Percentiles rank a stretch among this genome's conserved stretches.
phyloP scores from a whole-genome alignment of 2,113 vertebrate genomes.

The Spilogale gracilis region DNA sequence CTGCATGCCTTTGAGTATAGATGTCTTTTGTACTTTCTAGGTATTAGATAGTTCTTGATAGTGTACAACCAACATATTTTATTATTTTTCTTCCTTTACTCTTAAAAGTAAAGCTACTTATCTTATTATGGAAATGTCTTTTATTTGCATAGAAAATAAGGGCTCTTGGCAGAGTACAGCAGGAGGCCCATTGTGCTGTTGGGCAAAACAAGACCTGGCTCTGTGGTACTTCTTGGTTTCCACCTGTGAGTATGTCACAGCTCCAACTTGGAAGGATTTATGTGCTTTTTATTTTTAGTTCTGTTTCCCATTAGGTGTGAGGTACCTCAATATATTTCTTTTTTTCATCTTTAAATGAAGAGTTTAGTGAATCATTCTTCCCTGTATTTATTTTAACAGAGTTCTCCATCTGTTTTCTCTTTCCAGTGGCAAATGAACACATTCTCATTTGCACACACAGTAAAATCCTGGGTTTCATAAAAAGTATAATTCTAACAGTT shows the following conservation, averaged over 20 bases:
- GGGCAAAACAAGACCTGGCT: conserved; percentile 35
- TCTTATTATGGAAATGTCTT: not conserved
- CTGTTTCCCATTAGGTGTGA: conserved; percentile 14
- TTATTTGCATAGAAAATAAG: conserved; percentile 53
- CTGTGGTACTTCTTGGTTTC: not conserved
- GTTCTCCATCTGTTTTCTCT: not conserved
- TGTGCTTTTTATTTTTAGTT: conserved; percentile 45
- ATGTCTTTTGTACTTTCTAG: not conserved
- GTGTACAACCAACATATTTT: not conserved
- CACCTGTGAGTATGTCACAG: conserved; percentile 6
- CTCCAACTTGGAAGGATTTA: conserved; percentile 23
- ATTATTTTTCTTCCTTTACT: not conserved
- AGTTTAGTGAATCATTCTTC: not conserved
- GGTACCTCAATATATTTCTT: not conserved
- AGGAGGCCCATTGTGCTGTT: not conserved
- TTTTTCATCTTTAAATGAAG: conserved; percentile 42
- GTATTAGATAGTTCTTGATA: not conserved
- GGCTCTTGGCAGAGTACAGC: not conserved
- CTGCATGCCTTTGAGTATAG: not conserved
- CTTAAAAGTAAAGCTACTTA: not conserved
- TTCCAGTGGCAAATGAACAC: not conserved
- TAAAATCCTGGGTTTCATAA: not conserved
- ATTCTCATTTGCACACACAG: not conserved
- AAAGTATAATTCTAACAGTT: not conserved
- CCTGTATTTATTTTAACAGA: not conserved